These are phyloP conservation scores for Manacus vitellinus DNA, from an alignment of 2,113 vertebrate species.

Conservation along the genomic window DNA sequence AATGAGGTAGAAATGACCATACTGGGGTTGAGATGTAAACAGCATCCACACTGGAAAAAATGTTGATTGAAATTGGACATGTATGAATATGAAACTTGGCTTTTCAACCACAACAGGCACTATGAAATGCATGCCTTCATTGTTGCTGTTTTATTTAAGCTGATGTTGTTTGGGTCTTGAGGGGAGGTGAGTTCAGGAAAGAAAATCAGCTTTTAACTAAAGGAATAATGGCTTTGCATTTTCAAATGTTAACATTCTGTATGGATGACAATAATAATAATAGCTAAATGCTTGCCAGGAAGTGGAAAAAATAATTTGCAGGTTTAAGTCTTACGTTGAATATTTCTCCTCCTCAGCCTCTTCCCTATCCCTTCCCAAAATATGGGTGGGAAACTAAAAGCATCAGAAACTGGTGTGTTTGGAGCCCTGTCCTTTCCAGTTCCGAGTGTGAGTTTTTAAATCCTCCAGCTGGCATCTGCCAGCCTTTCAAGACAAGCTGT, in stretches of 20 bases:
- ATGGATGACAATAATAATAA: neutral
- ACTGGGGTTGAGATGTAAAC: neutral
- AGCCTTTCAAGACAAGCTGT: constrained; percentile 18
- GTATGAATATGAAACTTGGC: neutral
- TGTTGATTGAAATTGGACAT: neutral
- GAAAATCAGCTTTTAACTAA: neutral
- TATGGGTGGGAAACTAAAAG: neutral
- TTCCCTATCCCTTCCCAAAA: neutral
- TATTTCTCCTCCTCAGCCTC: neutral
- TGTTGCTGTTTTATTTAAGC: neutral
- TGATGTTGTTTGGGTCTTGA: neutral
- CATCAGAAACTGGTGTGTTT: neutral
- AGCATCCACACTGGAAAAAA: neutral
- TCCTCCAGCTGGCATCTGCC: constrained; percentile 22
- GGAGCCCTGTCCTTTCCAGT: neutral
- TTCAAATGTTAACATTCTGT: neutral
- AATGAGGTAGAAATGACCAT: neutral
- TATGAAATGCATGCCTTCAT: neutral
- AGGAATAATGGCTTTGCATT: neutral
- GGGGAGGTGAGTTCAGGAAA: neutral
- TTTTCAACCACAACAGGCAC: neutral
- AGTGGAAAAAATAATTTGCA: neutral
- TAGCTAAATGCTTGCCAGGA: neutral
- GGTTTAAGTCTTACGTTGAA: neutral
- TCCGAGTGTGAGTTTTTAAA: neutral